phyloP scores from a whole-genome alignment of 2,888 invertebrate species.

The Andrena marginata region DNA sequence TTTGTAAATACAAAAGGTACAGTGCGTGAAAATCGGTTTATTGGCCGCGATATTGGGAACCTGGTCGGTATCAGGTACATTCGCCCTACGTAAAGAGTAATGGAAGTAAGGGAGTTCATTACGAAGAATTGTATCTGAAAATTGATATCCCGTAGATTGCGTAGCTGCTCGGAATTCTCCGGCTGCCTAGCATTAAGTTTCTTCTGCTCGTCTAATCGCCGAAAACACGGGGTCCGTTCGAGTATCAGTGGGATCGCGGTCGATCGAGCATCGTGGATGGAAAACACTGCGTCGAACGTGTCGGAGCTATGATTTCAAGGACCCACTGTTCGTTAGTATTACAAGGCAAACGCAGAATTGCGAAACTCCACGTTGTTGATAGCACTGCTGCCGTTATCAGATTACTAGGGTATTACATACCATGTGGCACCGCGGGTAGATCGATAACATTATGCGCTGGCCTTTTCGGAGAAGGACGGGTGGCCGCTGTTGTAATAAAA shows the following conservation, averaged over 20 bases:
- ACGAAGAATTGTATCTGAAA: too few relatives aligned
- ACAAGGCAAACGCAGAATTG: slow-evolving; percentile 65
- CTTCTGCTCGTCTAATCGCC: not conserved
- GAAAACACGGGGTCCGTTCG: not conserved
- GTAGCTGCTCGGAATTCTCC: too few relatives aligned
- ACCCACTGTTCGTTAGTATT: slow-evolving; percentile 65
- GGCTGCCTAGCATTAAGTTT: too few relatives aligned
- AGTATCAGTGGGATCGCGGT: slow-evolving; percentile 18
- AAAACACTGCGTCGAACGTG: slow-evolving; percentile 46
- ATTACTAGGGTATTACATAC: slow-evolving; percentile 61
- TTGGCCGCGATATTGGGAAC: too few relatives aligned
- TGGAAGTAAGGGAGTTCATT: too few relatives aligned
- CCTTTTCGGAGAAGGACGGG: not conserved
- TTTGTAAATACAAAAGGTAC: too few relatives aligned
- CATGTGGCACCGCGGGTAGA: slow-evolving; percentile 35
- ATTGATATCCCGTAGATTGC: too few relatives aligned
- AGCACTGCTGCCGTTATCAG: slow-evolving; percentile 66
- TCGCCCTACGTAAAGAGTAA: too few relatives aligned
- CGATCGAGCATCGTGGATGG: slow-evolving; percentile 4
- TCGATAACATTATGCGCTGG: slow-evolving; percentile 54
- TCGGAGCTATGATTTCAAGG: slow-evolving; percentile 56
- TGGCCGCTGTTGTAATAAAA: not conserved
- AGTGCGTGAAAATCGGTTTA: too few relatives aligned
- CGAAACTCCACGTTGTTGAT: slow-evolving; percentile 67
- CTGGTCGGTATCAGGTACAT: too few relatives aligned